Base-by-base conservation (phyloP, 1,140 invertebrate genomes). In the Drosophila tsacasi region DNA sequence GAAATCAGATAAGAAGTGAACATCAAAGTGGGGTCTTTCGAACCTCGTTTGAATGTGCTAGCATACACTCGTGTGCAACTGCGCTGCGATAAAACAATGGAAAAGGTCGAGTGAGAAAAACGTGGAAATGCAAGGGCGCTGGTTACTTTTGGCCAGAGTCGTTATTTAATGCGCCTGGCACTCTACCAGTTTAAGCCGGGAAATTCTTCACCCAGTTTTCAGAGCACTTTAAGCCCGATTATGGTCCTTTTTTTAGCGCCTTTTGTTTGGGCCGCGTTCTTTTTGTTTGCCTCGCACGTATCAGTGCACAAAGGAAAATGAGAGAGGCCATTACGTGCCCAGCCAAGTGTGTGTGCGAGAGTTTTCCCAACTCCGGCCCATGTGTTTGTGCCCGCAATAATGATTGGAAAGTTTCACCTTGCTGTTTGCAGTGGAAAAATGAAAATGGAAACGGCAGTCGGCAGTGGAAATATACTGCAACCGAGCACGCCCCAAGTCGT, bases 361-460 rank as follows among this genome's bases (percentile, higher is more conserved):
- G 59, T 63, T 52, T 62, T 35, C 47, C 47, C 35, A 66, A 35
- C 63, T 69, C 27, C 23, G 5, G 21, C 12, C 17, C 54, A 40
- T 69, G 54, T 58, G 69, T 73, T 72, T 73, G 74, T 52, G 79
- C 25, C 60, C 79, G 84, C 78, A 84, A 85, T 89, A 89, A 89
- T 84, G 84, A 89, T 89, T 81, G 84, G 78, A 90, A 89, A 89
- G 84, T 89, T 89, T 84, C 85, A 68, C 74, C 78, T 86, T 82
- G 61, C 82, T 61, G 82, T 81, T 81, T 79, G 35, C 67, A 68
- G 52, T 69, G 76, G 64, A 81, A 72, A 81, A 79, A 59, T 81
- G 9, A 57, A 57, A 57, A 57, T 57, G 54, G 21, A 57, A 57
- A 39, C 23, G 47, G 72, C 81, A 77, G 81, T 84, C 80, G 77